These are phyloP conservation scores for Rhinogobius similis DNA, from an alignment of 2,113 vertebrate species.

Conservation along the genomic window DNA sequence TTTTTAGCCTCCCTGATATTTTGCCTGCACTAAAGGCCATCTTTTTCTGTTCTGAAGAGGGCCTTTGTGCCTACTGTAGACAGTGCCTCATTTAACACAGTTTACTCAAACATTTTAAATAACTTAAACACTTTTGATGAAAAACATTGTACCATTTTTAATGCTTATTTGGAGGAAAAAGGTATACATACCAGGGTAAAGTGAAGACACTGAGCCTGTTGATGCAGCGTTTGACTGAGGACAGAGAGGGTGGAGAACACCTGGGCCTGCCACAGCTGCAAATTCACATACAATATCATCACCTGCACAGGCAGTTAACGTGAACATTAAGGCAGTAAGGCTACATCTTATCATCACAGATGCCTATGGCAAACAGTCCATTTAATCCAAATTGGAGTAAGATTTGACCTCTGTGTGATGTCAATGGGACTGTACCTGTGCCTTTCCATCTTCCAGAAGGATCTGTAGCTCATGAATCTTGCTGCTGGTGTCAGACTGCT, in stretches of 20 bases:
- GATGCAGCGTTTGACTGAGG: slow-evolving; percentile 34
- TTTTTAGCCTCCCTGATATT: no score
- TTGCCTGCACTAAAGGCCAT: no score
- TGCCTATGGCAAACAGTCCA: no score
- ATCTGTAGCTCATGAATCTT: slow-evolving; percentile 43
- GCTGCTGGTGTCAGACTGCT: slow-evolving; percentile 38
- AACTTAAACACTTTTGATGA: not conserved
- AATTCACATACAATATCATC: not conserved
- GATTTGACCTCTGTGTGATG: not conserved
- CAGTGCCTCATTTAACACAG: not conserved
- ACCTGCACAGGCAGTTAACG: not conserved
- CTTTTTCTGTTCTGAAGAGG: no score
- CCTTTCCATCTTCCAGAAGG: slow-evolving; percentile 23
- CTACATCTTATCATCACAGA: no score
- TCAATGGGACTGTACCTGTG: not conserved
- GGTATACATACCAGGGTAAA: slow-evolving; percentile 29
- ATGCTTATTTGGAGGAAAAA: no score
- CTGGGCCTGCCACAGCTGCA: slow-evolving; percentile 43
- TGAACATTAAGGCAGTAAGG: no score
- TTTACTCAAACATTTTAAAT: no score
- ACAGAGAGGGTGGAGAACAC: slow-evolving; percentile 36
- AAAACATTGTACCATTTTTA: not conserved
- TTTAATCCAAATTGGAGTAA: not conserved
- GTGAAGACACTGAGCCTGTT: slow-evolving; percentile 44
- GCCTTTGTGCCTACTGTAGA: no score